Base-by-base conservation (phyloP, 2,888 invertebrate genomes). In the Microdon myrmicae region DNA sequence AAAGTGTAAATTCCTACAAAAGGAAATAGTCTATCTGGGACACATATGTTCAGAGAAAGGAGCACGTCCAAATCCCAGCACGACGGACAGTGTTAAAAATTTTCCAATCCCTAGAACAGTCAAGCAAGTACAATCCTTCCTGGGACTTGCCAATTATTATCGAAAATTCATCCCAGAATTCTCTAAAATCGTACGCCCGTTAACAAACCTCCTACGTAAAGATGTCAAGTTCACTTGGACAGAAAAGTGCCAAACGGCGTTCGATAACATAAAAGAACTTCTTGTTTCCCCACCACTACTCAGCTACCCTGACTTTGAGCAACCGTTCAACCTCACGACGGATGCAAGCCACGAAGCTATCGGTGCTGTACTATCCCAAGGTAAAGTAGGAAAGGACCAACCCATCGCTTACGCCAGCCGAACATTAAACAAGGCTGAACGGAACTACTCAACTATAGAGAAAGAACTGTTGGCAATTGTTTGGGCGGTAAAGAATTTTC, bases 381-480 rank as follows among this genome's bases (percentile, higher is more conserved):
- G 54, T 4, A 17, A 6, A n/a, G 13, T 43, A 13, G 48, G 44
- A 1, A 7, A 10, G 19, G 68, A 71, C 55, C 35, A 34, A 23
- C 72, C 74, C 1, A 64, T 75, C 4, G 71, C 69, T 16, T 74
- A 69, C 41, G 71, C 71, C 2, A 69, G 67, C 7, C 38, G 71
- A 28, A 73, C 69, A 4, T 49, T 72, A 10, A 69, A 58, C 19
- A 51, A 49, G 16, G 45, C 58, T 2, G 70, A 72, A 53, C 10
- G 20, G 17, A 71, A 68, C 25, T 74, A 73, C 29, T 43, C 58
- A 1, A 69, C 70, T 0, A 68, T 67, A 12, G 71, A 73, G 39
- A 70, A 68, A 41, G 73, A 73, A 67, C 28, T 72, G 2, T 34
- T 69, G 9, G 72, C 72, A 1, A 67, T 72, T 3, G 49, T 72